Percentiles rank a stretch among this genome's conserved stretches.
Conservation (phyloP, 2,113 vertebrate genomes). For the Astatotilapia flaviijosephi region DNA sequence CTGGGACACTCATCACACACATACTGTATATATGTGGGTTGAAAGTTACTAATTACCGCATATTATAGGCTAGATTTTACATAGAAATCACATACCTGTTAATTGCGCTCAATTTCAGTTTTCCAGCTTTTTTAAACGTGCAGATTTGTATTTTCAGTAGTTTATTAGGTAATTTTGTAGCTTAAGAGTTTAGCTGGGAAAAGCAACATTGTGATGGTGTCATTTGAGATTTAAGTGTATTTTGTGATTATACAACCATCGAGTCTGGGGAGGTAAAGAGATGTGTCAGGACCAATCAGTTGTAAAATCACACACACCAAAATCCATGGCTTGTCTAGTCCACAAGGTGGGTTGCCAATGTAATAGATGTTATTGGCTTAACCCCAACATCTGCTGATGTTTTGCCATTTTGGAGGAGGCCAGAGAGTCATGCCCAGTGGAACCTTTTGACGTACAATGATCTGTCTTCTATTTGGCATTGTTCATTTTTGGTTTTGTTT, state of each 20-base stretch:
- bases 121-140: background rate
- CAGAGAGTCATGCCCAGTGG: background rate
- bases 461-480: background rate
- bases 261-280: background rate
- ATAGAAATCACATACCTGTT: background rate
- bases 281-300: background rate
- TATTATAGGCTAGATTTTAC: background rate
- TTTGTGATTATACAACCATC: background rate
- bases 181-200: background rate
- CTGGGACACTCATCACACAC: background rate
- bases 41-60: background rate
- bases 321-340: background rate
- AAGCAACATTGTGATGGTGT: background rate
- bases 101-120: fast-evolving
- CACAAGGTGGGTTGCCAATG: background rate
- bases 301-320: background rate
- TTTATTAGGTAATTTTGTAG: background rate
- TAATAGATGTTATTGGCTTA: background rate
- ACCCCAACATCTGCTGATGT: background rate
- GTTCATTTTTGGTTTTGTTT: fast-evolving
- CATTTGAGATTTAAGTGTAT: background rate
- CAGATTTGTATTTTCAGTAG: background rate
- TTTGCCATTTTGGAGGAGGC: background rate
- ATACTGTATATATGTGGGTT: background rate
- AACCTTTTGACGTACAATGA: background rate